phyloP scores from a whole-genome alignment of 2,113 vertebrate genomes.

The Todiramphus chloris region DNA sequence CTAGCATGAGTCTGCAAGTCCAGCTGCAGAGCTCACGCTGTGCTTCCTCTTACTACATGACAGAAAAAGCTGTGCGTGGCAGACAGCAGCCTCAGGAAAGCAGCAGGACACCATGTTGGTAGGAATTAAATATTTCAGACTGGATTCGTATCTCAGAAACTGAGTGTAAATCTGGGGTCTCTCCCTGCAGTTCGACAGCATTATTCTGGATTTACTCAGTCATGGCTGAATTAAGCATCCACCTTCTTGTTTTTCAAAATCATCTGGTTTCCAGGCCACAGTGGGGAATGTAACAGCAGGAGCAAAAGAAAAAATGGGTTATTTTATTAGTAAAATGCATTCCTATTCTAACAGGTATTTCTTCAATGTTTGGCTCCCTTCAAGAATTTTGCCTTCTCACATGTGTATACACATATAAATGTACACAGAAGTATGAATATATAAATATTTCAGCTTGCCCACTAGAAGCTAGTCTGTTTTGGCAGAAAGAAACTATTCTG shows the following conservation, averaged over 20 bases:
- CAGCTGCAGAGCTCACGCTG: conserved; percentile 33
- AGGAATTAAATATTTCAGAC: conserved; percentile 13
- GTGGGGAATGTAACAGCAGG: conserved; percentile 1
- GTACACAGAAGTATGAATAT: background rate
- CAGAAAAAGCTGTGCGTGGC: background rate
- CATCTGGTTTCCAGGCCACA: conserved; percentile 1
- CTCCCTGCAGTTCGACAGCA: background rate
- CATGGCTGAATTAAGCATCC: background rate
- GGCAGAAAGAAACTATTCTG: background rate
- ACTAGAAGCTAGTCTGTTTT: background rate
- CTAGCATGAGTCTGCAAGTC: background rate
- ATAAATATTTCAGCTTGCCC: conserved; percentile 10
- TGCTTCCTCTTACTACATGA: background rate
- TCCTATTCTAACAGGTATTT: conserved; percentile 15
- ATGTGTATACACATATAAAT: background rate
- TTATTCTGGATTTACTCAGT: background rate
- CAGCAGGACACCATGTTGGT: background rate
- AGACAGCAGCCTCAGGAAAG: conserved; percentile 1
- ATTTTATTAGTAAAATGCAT: conserved; percentile 37
- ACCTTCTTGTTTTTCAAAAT: conserved; percentile 7
- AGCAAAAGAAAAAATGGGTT: background rate
- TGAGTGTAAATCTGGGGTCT: background rate
- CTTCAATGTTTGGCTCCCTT: background rate
- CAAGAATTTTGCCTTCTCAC: background rate
- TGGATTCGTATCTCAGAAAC: background rate